A percentile compares a stretch with the other conserved stretches of the same genome.
Conservation (phyloP, 64 coral and sea anemone genomes). For the Porites lutea region DNA sequence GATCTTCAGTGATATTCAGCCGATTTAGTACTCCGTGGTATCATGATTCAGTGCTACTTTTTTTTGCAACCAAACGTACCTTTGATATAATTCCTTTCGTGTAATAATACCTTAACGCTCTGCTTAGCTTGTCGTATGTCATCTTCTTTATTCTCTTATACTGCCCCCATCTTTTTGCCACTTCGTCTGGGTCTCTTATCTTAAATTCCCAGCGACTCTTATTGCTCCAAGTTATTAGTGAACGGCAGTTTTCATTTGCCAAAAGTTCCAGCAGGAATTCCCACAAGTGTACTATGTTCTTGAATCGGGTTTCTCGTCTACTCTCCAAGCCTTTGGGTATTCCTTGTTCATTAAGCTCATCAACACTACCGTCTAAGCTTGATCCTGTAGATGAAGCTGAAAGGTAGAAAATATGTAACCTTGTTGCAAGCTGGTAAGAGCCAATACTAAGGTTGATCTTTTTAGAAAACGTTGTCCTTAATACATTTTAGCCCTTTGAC, state of each 20-base stretch:
- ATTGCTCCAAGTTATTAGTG: conserved; percentile 62
- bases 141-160: conserved; percentile 55
- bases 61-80: neutral
- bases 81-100: conserved; percentile 71
- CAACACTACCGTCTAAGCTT: no score
- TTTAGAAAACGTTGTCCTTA: no score
- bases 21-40: no score
- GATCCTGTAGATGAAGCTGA: no score
- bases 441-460: no score
- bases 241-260: conserved; percentile 9
- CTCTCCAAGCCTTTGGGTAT: no score
- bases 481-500: no score
- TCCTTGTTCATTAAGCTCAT: no score
- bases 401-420: no score
- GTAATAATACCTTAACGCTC: conserved; percentile 72
- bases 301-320: neutral
- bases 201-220: conserved; percentile 56
- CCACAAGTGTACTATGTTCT: conserved; percentile 81
- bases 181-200: conserved; percentile 58
- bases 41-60: no score
- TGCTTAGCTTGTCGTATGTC: conserved; percentile 78
- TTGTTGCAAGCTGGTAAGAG: no score
- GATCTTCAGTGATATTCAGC: no score
- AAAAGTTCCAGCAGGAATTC: conserved; percentile 74
- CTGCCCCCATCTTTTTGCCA: conserved; percentile 61